Conservation (phyloP, 2,113 vertebrate species). For the Burhinus bistriatus region DNA sequence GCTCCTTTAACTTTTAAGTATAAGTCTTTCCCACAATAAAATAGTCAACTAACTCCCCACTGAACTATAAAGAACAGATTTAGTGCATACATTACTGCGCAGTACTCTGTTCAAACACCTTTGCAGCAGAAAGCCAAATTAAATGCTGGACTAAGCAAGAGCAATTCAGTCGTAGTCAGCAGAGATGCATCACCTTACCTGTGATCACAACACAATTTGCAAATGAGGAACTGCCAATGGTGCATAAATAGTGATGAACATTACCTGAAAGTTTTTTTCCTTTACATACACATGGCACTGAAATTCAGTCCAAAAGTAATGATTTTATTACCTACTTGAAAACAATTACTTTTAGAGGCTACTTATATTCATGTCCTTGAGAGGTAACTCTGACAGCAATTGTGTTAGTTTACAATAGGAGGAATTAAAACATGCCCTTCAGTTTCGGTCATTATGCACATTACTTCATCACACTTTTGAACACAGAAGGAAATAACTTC, state of each 20-base stretch:
- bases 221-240: not conserved
- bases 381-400: not conserved
- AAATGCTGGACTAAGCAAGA: conserved; percentile 47
- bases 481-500: not conserved
- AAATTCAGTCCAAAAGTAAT: not conserved
- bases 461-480: not conserved
- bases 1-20: not conserved
- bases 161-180: not conserved
- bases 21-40: conserved; percentile 10
- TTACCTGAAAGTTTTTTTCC: not conserved
- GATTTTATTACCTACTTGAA: not conserved
- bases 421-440: not conserved
- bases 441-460: not conserved
- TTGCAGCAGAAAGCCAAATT: conserved; percentile 5
- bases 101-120: not conserved
- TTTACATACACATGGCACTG: not conserved
- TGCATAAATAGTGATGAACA: not conserved
- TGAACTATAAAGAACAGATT: conserved; percentile 34
- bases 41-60: not conserved
- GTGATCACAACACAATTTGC: not conserved
- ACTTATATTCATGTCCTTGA: fast-evolving
- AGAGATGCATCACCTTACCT: not conserved
- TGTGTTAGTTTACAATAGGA: not conserved
- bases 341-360: not conserved
- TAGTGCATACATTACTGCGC: not conserved